Conservation (phyloP, 2,113 vertebrate genomes). For the Chaetorhynchus papuensis region DNA sequence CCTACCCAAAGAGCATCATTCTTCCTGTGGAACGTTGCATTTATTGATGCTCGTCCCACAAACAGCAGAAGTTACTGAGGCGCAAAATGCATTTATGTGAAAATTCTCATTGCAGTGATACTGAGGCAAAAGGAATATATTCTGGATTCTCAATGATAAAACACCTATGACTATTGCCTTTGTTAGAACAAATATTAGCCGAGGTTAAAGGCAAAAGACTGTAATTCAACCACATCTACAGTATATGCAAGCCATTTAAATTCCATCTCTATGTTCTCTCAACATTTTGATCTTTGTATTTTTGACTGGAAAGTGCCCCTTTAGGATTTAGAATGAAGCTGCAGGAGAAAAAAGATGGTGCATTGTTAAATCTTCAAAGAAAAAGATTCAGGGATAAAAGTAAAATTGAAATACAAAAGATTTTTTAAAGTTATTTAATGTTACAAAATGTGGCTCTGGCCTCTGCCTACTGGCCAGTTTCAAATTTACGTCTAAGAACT, state of each 20-base stretch:
- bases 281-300: not conserved
- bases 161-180: not conserved
- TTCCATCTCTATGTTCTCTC: not conserved
- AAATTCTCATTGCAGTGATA: not conserved
- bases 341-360: not conserved
- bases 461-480: not conserved
- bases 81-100: not conserved
- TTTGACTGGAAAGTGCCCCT: not conserved
- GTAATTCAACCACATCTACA: not conserved
- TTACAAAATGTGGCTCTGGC: constrained; percentile 9
- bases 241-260: not conserved
- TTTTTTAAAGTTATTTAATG: constrained; percentile 11
- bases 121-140: not conserved
- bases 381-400: constrained; percentile 39
- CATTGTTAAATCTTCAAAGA: constrained; percentile 45
- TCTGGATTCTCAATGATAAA: not conserved
- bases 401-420: not conserved
- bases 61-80: not conserved
- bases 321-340: not conserved
- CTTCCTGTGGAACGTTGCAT: not conserved
- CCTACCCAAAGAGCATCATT: not conserved
- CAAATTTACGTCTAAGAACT: not conserved
- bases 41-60: not conserved
- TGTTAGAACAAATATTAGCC: constrained; percentile 2
- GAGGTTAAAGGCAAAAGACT: not conserved